Evolutionary conservation across 2,797 vertebrate species (phyloP), one percentile per base, ranked within the genome.

Genomic region (Catamblyrhynchus diadema): DNA sequence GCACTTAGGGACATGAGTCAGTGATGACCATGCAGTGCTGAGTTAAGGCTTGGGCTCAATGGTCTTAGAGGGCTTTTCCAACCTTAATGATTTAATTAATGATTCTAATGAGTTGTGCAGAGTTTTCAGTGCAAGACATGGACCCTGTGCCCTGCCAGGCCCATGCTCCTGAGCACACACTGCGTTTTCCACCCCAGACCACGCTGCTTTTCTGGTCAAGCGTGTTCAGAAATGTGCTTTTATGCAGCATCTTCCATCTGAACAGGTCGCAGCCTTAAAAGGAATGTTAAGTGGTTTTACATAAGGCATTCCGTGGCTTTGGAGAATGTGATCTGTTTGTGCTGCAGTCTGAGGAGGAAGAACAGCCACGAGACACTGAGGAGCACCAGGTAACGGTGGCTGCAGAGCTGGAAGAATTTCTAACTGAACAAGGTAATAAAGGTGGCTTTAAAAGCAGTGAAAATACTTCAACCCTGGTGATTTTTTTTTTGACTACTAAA

Each of bases 241-340:
- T 87, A 69, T 90, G 87, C 86, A 61, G 94, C 94, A 81, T 93
- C 93, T 94, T 91, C 90, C 75, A 6, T 82, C 81, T 94, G 94
- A 95, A 89, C 59, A 65, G 88, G 65, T 94, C 95, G 87, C 91
- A 94, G 80, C 90, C 85, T 90, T 88, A 83, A 71, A 81, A 93
- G 93, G 95, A 94, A 94, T 87, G 80, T 91, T 89, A 95, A 94
- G 94, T 94, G 85, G 69, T 95, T 96, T 96, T 96, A 96, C 93
- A 86, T 94, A 94, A 95, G 94, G 82, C 79, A 71, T 93, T 94
- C 94, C 39, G 45, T 91, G 84, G 93, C 87, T 74, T 93, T 87
- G 81, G 90, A 94, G 91, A 94, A 94, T 88, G 90, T 47, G 79
- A 78, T 90, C 80, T 89, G 94, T 90, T 95, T 91, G 85, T 92